Evolutionary conservation across 2,888 invertebrate genomes (phyloP).

Genomic region (Meteorus cinctellus): DNA sequence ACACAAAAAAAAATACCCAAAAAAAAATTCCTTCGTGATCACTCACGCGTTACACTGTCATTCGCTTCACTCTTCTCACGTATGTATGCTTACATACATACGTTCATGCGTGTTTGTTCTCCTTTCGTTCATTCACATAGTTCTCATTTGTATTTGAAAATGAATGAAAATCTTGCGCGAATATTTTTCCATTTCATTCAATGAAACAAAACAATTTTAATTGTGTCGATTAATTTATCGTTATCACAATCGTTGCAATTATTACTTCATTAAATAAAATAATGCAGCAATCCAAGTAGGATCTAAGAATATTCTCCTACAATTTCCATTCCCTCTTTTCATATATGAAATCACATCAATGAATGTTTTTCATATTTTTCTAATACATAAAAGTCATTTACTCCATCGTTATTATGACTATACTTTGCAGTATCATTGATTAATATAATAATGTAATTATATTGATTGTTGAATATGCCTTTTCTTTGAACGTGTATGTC

Average conservation of each 20-base stretch:
- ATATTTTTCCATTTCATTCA: background rate
- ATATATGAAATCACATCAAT: too few relatives aligned
- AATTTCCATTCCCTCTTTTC: too few relatives aligned
- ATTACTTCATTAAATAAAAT: too few relatives aligned
- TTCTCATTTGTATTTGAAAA: constrained; percentile 13
- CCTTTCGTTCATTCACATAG: background rate
- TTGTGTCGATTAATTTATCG: background rate
- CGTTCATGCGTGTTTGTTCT: background rate
- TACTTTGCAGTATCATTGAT: too few relatives aligned
- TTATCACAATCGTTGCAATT: too few relatives aligned
- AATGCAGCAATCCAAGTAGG: too few relatives aligned
- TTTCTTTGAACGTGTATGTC: constrained; percentile 7
- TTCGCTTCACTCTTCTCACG: constrained; percentile 30
- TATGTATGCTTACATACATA: background rate
- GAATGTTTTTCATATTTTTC: too few relatives aligned
- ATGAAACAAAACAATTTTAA: background rate
- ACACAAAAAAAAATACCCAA: background rate
- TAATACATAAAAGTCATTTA: too few relatives aligned
- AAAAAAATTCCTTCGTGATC: constrained; percentile 2
- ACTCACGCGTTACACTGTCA: constrained; percentile 34
- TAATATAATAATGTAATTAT: too few relatives aligned
- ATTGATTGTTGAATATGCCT: background rate
- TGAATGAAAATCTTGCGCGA: background rate
- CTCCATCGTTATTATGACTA: too few relatives aligned
- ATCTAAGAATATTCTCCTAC: too few relatives aligned